Percentiles rank a stretch among this genome's conserved stretches.
Conservation (phyloP, 2,113 vertebrate species). For the Grallaria varia region DNA sequence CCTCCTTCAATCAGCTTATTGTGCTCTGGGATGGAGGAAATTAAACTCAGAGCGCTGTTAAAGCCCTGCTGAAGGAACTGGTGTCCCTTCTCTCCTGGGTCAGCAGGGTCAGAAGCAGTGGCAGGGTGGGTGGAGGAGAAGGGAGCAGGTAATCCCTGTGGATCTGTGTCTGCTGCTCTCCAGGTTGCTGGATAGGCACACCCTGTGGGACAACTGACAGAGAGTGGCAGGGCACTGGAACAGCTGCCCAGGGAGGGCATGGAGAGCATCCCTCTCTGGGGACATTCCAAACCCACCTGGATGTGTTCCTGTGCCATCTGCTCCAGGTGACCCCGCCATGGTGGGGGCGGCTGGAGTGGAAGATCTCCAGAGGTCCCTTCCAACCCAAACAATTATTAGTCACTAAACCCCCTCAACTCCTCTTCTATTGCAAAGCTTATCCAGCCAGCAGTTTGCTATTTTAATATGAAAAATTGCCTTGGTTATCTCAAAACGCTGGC, state of each 20-base stretch:
- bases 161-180: neutral
- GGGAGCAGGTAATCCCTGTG: too few species aligned
- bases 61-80: fast-evolving
- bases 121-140: too few species aligned
- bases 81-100: neutral
- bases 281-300: neutral
- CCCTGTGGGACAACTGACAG: fast-evolving
- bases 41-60: fast-evolving
- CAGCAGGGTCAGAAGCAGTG: neutral
- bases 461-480: neutral
- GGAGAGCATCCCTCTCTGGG: neutral
- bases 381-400: neutral
- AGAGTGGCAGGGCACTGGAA: neutral
- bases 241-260: neutral
- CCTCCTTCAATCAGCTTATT: neutral
- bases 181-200: neutral
- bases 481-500: neutral
- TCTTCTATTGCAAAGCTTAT: neutral
- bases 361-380: neutral
- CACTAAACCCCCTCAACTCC: neutral
- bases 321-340: neutral
- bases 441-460: neutral
- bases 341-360: neutral
- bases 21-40: neutral
- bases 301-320: neutral